Base-by-base conservation (phyloP, 1,140 invertebrate genomes). In the Piezodorus guildinii region DNA sequence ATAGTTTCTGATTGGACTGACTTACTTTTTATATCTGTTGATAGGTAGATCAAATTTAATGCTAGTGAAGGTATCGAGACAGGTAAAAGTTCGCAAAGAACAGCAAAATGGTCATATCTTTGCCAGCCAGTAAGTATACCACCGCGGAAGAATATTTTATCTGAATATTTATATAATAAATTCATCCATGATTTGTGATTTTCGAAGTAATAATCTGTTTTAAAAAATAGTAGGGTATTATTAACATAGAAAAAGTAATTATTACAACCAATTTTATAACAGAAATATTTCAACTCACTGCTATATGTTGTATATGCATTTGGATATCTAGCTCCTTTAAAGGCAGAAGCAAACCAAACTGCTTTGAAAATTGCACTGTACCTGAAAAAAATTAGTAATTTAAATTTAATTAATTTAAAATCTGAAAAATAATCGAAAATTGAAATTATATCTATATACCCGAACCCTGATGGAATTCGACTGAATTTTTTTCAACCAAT, bases 21-120 rank as follows among this genome's bases (percentile, higher is more conserved):
- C 56, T 63, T 43, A 63, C 60, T 56, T 65, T 65, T 52, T 45
- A 25, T 19, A 34, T 65, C 44, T 23, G 64, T 34, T 14, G 66
- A 68, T 21, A 75, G 65, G 64, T 66, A 75, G 27, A 68, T 52
- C 34, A 79, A 70, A 71, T 76, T 79, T 8, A 76, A 76, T 27
- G 82, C 69, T 10, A 76, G 66, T 5, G 74, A 76, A 12, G 85
- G 85, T 23, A 87, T 69, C 8, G 77, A 79, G 17, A 79, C 77
- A 15, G 85, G 85, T 5, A 87, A 70, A 15, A 86, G 71, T 69
- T 87, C 85, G 74, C 82, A 84, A 10, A 86, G 71, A 5, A 82
- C 75, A 15, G 82, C 77, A 75, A 84, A 84, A 71, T 87, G 85
- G 69, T 87, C 85, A 72, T 85, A 88, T 44, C 70, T 62, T 21